These are phyloP conservation scores for Bellardia bayeri DNA, from an alignment of 2,888 invertebrate species.

Conservation along the genomic window DNA sequence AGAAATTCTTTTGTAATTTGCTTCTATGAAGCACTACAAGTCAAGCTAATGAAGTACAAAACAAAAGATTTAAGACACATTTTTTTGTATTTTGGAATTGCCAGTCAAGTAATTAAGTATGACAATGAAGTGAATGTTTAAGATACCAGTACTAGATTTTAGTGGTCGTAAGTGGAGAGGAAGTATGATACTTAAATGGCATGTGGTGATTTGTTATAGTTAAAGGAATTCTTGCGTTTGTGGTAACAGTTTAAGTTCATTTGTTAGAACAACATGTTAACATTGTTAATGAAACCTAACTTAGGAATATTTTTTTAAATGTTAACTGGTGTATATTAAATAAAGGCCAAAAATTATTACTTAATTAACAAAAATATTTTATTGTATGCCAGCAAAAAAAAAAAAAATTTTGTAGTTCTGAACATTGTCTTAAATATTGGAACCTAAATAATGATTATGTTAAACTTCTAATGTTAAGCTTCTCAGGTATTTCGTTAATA, in stretches of 20 bases:
- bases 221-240: neutral
- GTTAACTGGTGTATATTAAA: too few relatives aligned
- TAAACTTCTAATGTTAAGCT: too few relatives aligned
- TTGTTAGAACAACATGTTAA: neutral
- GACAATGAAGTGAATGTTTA: conserved; percentile 42
- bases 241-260: neutral
- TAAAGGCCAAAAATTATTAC: too few relatives aligned
- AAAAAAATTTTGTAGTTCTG: too few relatives aligned
- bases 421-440: too few relatives aligned
- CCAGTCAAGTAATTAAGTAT: conserved; percentile 37
- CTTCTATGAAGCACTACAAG: conserved; percentile 25
- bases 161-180: neutral
- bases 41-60: conserved; percentile 26
- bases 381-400: too few relatives aligned
- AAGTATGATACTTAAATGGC: conserved; percentile 5
- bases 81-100: neutral
- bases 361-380: too few relatives aligned
- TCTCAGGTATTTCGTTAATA: too few relatives aligned
- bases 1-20: conserved; percentile 44
- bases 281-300: too few relatives aligned
- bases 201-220: neutral
- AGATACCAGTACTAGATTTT: conserved; percentile 3
- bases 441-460: too few relatives aligned
- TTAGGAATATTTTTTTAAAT: too few relatives aligned
- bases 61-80: conserved; percentile 45